A percentile compares a stretch with the other conserved stretches of the same genome.
These are phyloP conservation scores for Drosophila lutescens DNA, from an alignment of 2,888 invertebrate genomes.

Conservation along the genomic window DNA sequence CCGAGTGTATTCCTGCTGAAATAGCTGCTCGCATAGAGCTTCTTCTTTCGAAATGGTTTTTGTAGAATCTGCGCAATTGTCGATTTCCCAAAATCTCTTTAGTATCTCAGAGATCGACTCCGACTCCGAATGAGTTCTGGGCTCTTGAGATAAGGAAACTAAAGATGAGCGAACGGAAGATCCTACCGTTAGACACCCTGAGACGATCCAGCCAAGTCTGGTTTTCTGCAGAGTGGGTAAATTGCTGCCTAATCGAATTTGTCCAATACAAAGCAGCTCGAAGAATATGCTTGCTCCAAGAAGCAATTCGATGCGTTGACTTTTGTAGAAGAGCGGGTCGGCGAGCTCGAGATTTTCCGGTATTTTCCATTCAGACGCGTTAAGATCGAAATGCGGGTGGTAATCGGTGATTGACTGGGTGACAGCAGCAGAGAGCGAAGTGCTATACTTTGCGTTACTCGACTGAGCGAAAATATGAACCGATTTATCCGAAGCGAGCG, in stretches of 20 bases:
- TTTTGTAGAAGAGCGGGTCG: neutral
- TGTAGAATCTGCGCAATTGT: neutral
- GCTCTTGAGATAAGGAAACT: neutral
- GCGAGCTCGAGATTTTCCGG: no score
- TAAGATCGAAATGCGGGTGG: neutral
- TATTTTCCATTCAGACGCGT: no score
- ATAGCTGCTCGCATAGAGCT: no score
- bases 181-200: no score
- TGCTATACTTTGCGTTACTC: neutral
- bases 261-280: neutral
- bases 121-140: neutral
- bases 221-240: neutral
- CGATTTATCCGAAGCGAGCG: constrained; percentile 2
- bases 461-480: constrained; percentile 3
- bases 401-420: constrained; percentile 1
- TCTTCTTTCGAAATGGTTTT: neutral
- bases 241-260: neutral
- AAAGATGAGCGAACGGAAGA: neutral
- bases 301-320: neutral
- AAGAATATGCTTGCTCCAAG: neutral
- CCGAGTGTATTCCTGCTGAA: neutral
- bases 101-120: neutral
- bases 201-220: neutral
- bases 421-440: neutral
- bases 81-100: neutral